Evolutionary conservation across 2,113 vertebrate species (phyloP).

Genomic region (Grammomys surdaster): DNA sequence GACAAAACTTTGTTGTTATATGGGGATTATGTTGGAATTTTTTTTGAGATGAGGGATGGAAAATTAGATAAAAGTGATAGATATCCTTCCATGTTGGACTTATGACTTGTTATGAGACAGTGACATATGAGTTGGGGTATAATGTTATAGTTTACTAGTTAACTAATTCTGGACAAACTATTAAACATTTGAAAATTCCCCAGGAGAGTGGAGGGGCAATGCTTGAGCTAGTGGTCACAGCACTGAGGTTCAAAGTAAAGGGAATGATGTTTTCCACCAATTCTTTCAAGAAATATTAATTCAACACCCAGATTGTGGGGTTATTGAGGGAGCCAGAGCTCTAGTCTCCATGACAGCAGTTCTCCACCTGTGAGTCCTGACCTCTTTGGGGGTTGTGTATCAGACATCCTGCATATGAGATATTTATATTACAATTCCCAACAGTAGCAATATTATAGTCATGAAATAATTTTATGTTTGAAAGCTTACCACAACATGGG

Average conservation of each 20-base stretch:
- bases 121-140: neutral
- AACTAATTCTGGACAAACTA: conserved; percentile 9
- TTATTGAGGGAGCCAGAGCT: neutral
- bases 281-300: conserved; percentile 26
- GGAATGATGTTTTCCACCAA: neutral
- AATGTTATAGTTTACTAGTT: neutral
- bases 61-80: neutral
- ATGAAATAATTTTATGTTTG: neutral
- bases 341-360: neutral
- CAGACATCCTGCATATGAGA: neutral
- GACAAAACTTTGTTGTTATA: neutral
- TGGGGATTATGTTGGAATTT: neutral
- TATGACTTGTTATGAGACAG: neutral
- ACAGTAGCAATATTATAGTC: neutral
- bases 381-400: neutral
- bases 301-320: neutral
- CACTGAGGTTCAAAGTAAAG: neutral
- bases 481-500: neutral
- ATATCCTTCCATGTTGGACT: conserved; percentile 3
- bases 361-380: neutral
- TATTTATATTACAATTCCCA: neutral
- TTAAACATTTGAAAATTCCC: conserved; percentile 15
- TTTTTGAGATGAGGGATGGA: neutral
- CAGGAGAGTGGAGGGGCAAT: neutral
- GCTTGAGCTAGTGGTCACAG: neutral